phyloP scores from a whole-genome alignment of 2,888 invertebrate genomes.

The Dromius quadrimaculatus region DNA sequence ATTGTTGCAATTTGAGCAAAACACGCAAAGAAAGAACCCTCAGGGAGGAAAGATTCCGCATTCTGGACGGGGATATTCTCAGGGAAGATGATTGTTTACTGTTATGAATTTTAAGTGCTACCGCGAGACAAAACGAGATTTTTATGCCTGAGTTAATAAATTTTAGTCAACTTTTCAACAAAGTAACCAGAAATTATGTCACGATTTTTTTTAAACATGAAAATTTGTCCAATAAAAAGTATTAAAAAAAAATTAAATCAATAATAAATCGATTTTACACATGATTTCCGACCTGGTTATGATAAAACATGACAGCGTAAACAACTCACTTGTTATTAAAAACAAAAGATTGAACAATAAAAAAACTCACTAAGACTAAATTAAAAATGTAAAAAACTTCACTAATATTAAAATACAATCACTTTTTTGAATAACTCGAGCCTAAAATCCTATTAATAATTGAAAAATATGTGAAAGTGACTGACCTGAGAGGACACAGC shows the following conservation, averaged over 20 bases:
- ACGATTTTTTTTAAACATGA: too few species aligned
- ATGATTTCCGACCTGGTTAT: not conserved
- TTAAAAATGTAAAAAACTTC: constrained; percentile 8
- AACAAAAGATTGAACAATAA: not conserved
- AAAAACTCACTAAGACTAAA: not conserved
- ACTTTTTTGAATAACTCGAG: not conserved
- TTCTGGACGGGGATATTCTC: not conserved
- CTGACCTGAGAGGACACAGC: not conserved
- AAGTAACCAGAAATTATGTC: not conserved
- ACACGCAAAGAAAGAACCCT: not conserved
- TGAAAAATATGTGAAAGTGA: constrained; percentile 14
- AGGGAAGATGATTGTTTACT: not conserved
- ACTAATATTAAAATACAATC: too few species aligned
- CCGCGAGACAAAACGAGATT: not conserved
- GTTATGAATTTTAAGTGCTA: constrained; percentile 8
- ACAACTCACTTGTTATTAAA: not conserved
- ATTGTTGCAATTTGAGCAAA: constrained; percentile 10
- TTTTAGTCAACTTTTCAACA: too few species aligned
- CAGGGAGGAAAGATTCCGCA: not conserved
- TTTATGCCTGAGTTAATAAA: not conserved
- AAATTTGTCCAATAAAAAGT: constrained; percentile 1
- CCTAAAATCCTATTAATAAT: not conserved
- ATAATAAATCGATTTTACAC: constrained; percentile 9
- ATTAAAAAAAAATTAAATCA: not conserved
- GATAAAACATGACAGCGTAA: constrained; percentile 1